A percentile compares a stretch with the other conserved stretches of the same genome.
Evolutionary conservation across 2,888 invertebrate species (phyloP).

Genomic region (Melangyna quadrimaculata): DNA sequence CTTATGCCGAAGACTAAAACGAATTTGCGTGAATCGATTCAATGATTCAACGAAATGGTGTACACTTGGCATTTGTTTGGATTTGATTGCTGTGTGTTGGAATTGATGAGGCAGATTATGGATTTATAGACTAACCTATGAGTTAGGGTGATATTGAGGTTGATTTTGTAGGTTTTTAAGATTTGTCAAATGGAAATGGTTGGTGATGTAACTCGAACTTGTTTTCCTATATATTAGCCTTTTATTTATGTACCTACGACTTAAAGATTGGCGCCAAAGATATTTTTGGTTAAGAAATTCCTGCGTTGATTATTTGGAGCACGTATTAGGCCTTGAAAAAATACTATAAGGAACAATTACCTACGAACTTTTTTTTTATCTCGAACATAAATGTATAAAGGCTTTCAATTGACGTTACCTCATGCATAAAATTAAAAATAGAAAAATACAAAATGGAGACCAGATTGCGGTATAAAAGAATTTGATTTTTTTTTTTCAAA

Average conservation of each 20-base stretch:
- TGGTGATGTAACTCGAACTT: conserved; percentile 28
- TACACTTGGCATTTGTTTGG: conserved; percentile 41
- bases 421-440: too few relatives aligned
- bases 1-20: conserved; percentile 23
- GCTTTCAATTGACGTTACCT: too few relatives aligned
- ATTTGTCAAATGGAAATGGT: conserved; percentile 34
- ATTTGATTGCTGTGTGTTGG: conserved; percentile 44
- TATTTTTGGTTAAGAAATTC: not conserved
- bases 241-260: too few relatives aligned
- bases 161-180: conserved; percentile 43
- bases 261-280: conserved; percentile 64
- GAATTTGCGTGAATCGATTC: conserved; percentile 68
- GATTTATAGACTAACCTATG: conserved; percentile 56
- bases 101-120: conserved; percentile 60
- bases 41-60: conserved; percentile 57
- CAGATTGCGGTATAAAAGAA: too few relatives aligned
- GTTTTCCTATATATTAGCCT: too few relatives aligned
- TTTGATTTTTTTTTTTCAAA: too few relatives aligned
- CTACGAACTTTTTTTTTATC: not conserved
- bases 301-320: conserved; percentile 12
- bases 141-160: conserved; percentile 59
- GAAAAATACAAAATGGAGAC: too few relatives aligned
- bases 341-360: not conserved
- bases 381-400: too few relatives aligned
- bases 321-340: not conserved